Evolutionary conservation across 2,888 invertebrate species (phyloP).

Genomic region (Cacoxenus indagator): DNA sequence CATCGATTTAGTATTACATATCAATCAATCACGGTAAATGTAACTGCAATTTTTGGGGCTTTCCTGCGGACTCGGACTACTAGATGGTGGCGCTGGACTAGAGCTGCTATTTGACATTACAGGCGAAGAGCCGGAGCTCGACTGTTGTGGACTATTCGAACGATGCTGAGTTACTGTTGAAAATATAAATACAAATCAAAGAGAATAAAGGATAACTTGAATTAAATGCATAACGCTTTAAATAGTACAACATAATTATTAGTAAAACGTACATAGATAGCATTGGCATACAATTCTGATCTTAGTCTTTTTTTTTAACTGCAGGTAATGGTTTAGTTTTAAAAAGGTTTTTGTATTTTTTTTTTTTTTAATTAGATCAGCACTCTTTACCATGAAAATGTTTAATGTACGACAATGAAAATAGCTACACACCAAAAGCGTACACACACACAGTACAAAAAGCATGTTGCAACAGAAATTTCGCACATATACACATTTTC

Average conservation of each 20-base stretch:
- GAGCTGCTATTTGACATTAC: conserved; percentile 72
- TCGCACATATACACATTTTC: neutral
- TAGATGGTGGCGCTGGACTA: conserved; percentile 72
- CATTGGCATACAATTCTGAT: neutral
- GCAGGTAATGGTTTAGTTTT: neutral
- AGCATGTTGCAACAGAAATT: neutral
- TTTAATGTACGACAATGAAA: neutral
- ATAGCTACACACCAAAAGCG: neutral
- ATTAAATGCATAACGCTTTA: conserved; percentile 3
- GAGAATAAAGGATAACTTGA: neutral
- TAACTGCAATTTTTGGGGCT: conserved; percentile 72
- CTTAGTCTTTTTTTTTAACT: neutral
- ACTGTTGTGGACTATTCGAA: conserved; percentile 72
- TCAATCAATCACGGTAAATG: conserved; percentile 72
- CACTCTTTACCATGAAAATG: neutral
- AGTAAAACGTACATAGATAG: neutral
- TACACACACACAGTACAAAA: neutral
- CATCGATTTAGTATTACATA: conserved; percentile 71
- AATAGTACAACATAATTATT: too few species aligned
- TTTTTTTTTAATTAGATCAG: neutral
- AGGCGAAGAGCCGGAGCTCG: conserved; percentile 71
- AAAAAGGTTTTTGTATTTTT: neutral
- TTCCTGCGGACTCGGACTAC: conserved; percentile 72
- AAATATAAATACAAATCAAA: conserved; percentile 12
- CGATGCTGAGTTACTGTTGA: conserved; percentile 71